Conservation (phyloP, 2,797 vertebrate genomes). For the Ispidina picta region DNA sequence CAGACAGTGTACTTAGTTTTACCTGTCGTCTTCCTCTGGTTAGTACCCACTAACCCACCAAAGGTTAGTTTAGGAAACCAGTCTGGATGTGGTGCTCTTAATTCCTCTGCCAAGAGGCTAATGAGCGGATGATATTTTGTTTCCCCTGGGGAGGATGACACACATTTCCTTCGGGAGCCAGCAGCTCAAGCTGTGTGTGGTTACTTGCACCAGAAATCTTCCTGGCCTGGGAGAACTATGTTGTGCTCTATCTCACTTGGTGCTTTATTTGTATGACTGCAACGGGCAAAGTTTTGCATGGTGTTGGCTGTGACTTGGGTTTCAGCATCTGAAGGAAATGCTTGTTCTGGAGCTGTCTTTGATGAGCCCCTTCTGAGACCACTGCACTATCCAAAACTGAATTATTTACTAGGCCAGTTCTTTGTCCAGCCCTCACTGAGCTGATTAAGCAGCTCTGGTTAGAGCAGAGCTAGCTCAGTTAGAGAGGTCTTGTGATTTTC, state of each 20-base stretch:
- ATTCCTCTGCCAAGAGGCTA: not conserved
- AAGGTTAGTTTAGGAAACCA: not conserved
- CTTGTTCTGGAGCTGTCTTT: not conserved
- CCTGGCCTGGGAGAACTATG: not conserved
- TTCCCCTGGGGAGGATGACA: constrained; percentile 9
- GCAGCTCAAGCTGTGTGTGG: not conserved
- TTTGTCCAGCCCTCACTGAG: not conserved
- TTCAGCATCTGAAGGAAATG: not conserved
- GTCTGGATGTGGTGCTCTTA: not conserved
- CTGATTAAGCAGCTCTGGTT: not conserved
- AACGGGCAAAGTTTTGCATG: not conserved
- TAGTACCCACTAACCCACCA: not conserved
- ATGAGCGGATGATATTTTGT: not conserved
- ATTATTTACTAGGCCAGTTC: not conserved
- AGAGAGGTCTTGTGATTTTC: accelerated
- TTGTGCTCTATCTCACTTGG: not conserved
- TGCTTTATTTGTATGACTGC: not conserved
- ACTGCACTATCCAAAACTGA: not conserved
- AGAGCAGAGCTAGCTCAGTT: not conserved
- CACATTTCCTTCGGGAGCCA: not conserved
- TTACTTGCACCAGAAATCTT: not conserved
- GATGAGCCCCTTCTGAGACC: not conserved
- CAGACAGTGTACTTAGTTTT: not conserved
- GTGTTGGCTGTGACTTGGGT: not conserved
- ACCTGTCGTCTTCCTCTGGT: not conserved